Evolutionary conservation across 2,113 vertebrate species (phyloP).

Genomic region (Embiotoca jacksoni): DNA sequence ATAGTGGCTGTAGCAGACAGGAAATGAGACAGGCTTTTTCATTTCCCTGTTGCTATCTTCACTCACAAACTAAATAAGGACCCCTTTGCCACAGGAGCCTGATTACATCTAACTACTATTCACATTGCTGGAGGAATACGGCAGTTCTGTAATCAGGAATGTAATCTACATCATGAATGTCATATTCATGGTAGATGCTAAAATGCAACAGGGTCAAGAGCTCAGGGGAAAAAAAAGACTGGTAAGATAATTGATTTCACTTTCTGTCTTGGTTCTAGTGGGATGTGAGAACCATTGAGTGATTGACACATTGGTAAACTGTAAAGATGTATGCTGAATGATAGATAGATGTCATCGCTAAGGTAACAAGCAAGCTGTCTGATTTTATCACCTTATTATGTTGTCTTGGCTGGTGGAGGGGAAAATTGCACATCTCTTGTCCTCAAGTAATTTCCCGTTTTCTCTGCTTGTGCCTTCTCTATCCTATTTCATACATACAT

Average conservation of each 20-base stretch:
- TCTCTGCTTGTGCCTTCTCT: slow-evolving; percentile 16
- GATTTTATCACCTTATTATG: slow-evolving; percentile 70
- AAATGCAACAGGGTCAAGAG: slow-evolving; percentile 75
- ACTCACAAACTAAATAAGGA: slow-evolving; percentile 80
- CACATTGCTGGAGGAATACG: slow-evolving; percentile 71
- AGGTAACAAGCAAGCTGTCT: slow-evolving; percentile 58
- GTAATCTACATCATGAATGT: slow-evolving; percentile 82
- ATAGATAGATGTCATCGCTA: slow-evolving; percentile 66
- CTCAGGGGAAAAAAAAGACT: slow-evolving; percentile 29
- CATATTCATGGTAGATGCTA: slow-evolving; percentile 81
- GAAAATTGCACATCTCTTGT: slow-evolving; percentile 75
- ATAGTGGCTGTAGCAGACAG: slow-evolving; percentile 74
- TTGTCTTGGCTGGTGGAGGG: slow-evolving; percentile 10
- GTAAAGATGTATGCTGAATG: slow-evolving; percentile 56
- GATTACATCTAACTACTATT: slow-evolving; percentile 81
- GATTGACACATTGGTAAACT: slow-evolving; percentile 63
- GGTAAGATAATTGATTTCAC: slow-evolving; percentile 80
- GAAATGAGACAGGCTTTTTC: slow-evolving; percentile 87
- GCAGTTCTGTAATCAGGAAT: slow-evolving; percentile 79
- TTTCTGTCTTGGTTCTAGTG: slow-evolving; percentile 45
- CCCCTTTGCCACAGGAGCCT: slow-evolving; percentile 66
- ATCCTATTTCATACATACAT: slow-evolving; percentile 21
- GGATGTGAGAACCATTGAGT: slow-evolving; percentile 42
- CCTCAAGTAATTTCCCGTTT: slow-evolving; percentile 33
- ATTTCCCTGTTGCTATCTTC: slow-evolving; percentile 83